Evolutionary conservation across 2,888 invertebrate genomes (phyloP), one percentile per base, ranked within the genome.

Genomic region (Tenodera sinensis): DNA sequence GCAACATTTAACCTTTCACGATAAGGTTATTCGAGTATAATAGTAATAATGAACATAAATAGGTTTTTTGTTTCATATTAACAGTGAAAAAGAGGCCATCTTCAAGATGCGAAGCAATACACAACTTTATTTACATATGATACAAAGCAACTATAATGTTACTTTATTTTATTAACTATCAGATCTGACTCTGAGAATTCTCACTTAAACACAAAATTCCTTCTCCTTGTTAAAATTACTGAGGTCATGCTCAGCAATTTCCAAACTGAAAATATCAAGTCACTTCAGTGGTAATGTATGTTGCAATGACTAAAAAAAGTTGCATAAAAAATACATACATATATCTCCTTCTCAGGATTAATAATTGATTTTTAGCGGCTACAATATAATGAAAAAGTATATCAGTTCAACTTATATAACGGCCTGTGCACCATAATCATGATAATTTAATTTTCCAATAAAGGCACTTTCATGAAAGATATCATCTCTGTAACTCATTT

Each of bases 71-170:
- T 71, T 42, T 83, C 28, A 84, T 89, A 90, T 90, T 83, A 90
- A 90, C 90, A 90, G 89, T 90, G 54, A 71, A 90, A 84, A 90
- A 85, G 83, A 90, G 85, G 54, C 83, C 89, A 89, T 90, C 89
- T 89, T 88, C 89, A 88, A 86, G 83, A 90, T 84, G 83, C 47
- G 28, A 87, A 84, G 54, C 87, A 89, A 83, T 84, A 87, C 87
- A 87, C 82, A 87, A 54, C 82, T 83, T 28, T 87, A 87, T 87
- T 82, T 87, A 87, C 87, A 87, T 87, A 87, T 85, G 42, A 87
- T 89, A 88, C 88, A 86, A 81, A 28, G 83, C 85, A 89, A 85
- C 81, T 88, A 82, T n/a, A 20, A 28, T 34, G 81, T 89, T 89
- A 84, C 47, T 54, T 83, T 83, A 88, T 85, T 71, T 88, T 30